Evolutionary conservation across 92 coral and sea anemone genomes (phyloP).

Genomic region (Isaurus tuberculatus): DNA sequence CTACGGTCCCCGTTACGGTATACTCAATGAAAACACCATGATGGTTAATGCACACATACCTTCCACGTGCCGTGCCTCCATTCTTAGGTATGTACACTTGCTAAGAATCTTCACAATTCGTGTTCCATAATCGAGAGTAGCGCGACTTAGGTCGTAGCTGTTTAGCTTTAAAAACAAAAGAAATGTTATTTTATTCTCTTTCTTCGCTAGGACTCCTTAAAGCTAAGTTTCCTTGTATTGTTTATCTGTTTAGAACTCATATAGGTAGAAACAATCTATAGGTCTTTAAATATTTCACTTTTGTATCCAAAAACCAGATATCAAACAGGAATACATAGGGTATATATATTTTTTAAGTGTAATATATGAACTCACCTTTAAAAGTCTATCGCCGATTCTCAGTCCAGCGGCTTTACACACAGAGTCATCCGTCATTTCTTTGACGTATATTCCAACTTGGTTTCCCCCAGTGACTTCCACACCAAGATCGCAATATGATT

Average conservation of each 20-base stretch:
- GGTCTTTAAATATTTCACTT: too few relatives aligned
- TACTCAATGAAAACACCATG: not conserved
- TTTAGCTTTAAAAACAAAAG: conserved; percentile 67
- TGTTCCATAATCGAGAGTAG: conserved; percentile 95
- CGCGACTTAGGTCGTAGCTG: conserved; percentile 86
- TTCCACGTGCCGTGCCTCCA: conserved; percentile 85
- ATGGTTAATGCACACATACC: conserved; percentile 61
- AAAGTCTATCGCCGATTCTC: conserved; percentile 86
- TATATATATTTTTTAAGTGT: too few relatives aligned
- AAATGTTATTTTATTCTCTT: not conserved
- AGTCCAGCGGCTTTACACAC: conserved; percentile 89
- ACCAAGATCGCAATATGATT: conserved; percentile 80
- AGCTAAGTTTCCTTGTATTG: too few relatives aligned
- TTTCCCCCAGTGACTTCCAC: conserved; percentile 92
- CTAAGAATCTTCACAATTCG: conserved; percentile 85
- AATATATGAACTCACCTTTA: conserved; percentile 65
- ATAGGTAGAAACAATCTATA: too few relatives aligned
- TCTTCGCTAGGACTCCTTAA: too few relatives aligned
- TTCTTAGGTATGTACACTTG: conserved; percentile 90
- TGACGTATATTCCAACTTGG: conserved; percentile 91
- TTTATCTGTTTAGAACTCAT: too few relatives aligned
- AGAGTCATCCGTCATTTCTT: conserved; percentile 81
- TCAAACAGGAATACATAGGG: too few relatives aligned
- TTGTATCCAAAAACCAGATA: too few relatives aligned
- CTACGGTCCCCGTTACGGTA: not conserved